These are phyloP conservation scores for Gyps fulvus DNA, from an alignment of 2,113 vertebrate species.

Conservation along the genomic window DNA sequence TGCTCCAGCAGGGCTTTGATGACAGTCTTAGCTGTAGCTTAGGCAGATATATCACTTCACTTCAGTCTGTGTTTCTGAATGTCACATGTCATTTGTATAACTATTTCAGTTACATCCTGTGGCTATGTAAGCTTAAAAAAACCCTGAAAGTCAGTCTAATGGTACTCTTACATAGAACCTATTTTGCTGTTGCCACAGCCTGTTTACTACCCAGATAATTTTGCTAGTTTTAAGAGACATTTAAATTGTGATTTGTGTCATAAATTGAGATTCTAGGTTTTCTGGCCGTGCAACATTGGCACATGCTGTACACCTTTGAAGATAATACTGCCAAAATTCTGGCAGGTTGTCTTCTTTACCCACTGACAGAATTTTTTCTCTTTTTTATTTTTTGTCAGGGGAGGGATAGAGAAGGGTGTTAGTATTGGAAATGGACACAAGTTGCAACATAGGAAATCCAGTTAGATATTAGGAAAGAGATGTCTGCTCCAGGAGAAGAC, in stretches of 20 bases:
- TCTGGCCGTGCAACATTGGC: not conserved
- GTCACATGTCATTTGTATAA: not conserved
- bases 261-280: not conserved
- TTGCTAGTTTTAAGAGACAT: not conserved
- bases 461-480: not conserved
- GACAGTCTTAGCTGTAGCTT: not conserved
- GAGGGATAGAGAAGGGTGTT: not conserved
- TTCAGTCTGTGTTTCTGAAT: not conserved
- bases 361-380: not conserved
- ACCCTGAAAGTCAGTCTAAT: not conserved
- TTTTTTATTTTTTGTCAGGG: not conserved
- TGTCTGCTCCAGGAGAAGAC: not conserved
- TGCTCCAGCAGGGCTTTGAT: not conserved
- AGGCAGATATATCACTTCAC: not conserved
- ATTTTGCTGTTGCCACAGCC: not conserved
- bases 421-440: not conserved
- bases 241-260: not conserved
- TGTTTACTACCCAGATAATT: not conserved
- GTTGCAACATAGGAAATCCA: not conserved
- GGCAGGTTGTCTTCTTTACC: not conserved
- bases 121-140: not conserved
- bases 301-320: fast-evolving
- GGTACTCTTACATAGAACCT: not conserved
- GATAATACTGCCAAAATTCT: not conserved
- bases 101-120: not conserved